phyloP scores from a whole-genome alignment of 2,113 vertebrate genomes.

The Sporophila hypoxantha region DNA sequence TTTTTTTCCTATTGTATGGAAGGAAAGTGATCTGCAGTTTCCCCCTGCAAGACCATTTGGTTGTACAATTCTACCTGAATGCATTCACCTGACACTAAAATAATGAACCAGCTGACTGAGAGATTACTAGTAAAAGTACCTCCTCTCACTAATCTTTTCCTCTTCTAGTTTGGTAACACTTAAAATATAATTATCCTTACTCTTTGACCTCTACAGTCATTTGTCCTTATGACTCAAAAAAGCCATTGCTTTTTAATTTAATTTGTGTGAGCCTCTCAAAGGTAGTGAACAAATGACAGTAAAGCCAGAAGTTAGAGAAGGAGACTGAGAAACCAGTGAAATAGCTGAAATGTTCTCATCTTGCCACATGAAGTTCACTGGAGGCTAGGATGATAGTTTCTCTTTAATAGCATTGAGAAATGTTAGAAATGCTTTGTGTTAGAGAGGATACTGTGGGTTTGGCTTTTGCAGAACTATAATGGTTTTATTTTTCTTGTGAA shows the following conservation, averaged over 20 bases:
- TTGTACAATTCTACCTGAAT: background rate
- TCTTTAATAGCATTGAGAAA: background rate
- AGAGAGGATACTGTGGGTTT: background rate
- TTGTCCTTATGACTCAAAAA: background rate
- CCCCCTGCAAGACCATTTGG: background rate
- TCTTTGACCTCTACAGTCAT: background rate
- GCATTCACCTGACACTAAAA: background rate
- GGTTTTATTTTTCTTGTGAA: background rate
- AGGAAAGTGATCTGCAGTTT: background rate
- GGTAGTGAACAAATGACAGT: background rate
- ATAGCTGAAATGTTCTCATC: background rate
- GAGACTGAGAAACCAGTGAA: background rate
- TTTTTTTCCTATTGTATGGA: background rate
- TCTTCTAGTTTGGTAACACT: background rate
- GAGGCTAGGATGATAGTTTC: background rate
- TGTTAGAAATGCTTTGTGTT: background rate
- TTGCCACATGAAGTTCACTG: background rate
- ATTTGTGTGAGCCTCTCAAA: background rate
- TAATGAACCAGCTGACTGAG: background rate
- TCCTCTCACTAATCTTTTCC: background rate
- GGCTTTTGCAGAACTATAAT: background rate
- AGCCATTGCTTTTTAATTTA: background rate
- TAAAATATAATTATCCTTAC: background rate
- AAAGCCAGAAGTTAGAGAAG: background rate
- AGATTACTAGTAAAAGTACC: background rate